Conservation (phyloP, 2,888 invertebrate genomes). For the Lithophane semibrunnea region DNA sequence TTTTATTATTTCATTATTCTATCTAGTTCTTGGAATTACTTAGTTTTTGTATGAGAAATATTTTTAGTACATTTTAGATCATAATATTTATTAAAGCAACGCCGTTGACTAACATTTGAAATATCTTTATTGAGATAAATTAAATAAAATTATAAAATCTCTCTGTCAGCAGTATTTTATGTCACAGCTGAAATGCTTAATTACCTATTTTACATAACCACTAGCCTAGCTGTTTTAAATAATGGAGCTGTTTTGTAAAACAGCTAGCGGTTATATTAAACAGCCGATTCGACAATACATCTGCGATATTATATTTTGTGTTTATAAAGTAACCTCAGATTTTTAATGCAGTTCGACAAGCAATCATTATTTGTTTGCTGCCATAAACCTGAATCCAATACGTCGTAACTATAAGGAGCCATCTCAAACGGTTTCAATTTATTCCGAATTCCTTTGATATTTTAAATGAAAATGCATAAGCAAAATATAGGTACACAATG, state of each 20-base stretch:
- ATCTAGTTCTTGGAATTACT: constrained; percentile 4
- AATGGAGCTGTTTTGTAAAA: not conserved
- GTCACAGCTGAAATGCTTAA: not conserved
- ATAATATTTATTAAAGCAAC: not conserved
- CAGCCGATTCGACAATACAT: not conserved
- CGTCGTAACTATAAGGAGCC: constrained; percentile 8
- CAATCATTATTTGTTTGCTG: constrained; percentile 12
- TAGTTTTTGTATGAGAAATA: not conserved
- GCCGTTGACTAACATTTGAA: not conserved
- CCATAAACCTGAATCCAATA: constrained; percentile 25
- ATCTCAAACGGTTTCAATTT: constrained; percentile 35
- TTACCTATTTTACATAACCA: not conserved
- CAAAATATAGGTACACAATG: constrained; percentile 25
- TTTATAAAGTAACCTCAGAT: not conserved
- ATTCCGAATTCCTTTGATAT: constrained; percentile 42
- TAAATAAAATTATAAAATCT: too few relatives aligned
- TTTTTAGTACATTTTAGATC: not conserved
- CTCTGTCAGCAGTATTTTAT: not conserved
- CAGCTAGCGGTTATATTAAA: not conserved
- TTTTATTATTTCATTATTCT: not conserved
- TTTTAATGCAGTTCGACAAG: not conserved
- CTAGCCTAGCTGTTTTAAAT: not conserved
- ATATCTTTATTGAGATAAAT: not conserved
- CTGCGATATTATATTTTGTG: not conserved
- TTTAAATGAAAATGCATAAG: constrained; percentile 20